Base-by-base conservation (phyloP, 2,888 invertebrate genomes). In the Lathronympha strigana region DNA sequence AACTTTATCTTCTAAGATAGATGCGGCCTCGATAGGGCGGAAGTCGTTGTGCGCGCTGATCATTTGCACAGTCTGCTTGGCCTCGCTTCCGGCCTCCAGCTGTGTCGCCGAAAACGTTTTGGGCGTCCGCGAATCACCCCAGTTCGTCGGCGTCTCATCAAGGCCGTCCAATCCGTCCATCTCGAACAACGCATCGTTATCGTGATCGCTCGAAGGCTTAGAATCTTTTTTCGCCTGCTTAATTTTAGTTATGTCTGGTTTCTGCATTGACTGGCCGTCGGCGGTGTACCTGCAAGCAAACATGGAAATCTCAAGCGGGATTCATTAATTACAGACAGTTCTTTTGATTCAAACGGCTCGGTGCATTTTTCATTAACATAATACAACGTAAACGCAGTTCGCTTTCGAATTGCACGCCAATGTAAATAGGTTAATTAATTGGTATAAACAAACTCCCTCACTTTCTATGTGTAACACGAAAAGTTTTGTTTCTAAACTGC, bases 21-120 rank as follows among this genome's bases (percentile, higher is more conserved):
- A 71, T 9, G 77, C 83, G 17, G 83, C 90, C 23, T 88, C 91
- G 62, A 94, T 94, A 0, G 94, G 94, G 54, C 94, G 84, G 73
- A 95, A 95, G 75, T 94, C 94, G 69, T 94, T 94, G 68, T 93
- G 93, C 13, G 93, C 93, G 75, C 94, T 94, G 67, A 94, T 93
- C 76, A 94, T 94, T 54, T 93, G 93, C 69, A 94, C 93, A 43
- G 91, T 89, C 67, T 94, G 93, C 72, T 86, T 88, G 49, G 91
- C 92, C 71, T 87, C 89, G 69, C 88, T 89, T 66, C 88, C 90
- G 23, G 84, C 82, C 53, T 84, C 84, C 53, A 93, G 83, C 72
- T 93, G 90, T 49, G 93, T 92, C 31, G 93, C 93, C n/a, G 90
- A 87, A 74, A 94, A 93, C 17, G 91, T 93, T 73, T 90, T 93